Evolutionary conservation across 1,140 invertebrate genomes (phyloP).

Genomic region (Neoseiulus cucumeris): DNA sequence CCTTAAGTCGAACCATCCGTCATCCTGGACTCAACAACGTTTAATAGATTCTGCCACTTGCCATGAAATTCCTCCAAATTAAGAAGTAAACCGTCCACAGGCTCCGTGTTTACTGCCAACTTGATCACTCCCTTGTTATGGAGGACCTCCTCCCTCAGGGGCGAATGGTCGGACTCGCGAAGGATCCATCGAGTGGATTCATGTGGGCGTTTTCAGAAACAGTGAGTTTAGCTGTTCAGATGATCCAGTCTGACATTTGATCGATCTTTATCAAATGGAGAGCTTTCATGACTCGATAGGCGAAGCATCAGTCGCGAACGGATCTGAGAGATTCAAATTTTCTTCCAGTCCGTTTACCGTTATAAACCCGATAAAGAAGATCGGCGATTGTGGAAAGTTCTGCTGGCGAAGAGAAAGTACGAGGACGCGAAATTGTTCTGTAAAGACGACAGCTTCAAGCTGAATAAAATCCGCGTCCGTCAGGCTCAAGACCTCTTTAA

Average conservation of each 20-base stretch:
- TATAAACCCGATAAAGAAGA: constrained; percentile 68
- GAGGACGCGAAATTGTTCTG: constrained; percentile 61
- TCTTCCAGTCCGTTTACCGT: constrained; percentile 47
- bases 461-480: constrained; percentile 62
- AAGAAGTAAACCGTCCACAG: constrained; percentile 32
- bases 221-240: not conserved
- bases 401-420: constrained; percentile 65
- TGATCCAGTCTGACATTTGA: no score
- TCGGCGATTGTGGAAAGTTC: constrained; percentile 68
- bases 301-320: no score
- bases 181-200: constrained; percentile 52
- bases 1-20: no score
- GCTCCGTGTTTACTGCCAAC: constrained; percentile 14
- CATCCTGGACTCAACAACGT: no score
- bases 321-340: no score
- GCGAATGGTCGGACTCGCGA: constrained; percentile 52
- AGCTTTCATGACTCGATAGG: no score
- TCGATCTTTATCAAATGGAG: no score
- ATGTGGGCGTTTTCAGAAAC: constrained; percentile 65
- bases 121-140: not conserved
- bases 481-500: constrained; percentile 72
- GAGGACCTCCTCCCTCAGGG: constrained; percentile 35
- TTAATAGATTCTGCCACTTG: no score
- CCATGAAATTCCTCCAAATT: not conserved
- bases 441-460: constrained; percentile 47